Conservation (phyloP, 2,113 vertebrate species). For the Phaethornis superciliosus region DNA sequence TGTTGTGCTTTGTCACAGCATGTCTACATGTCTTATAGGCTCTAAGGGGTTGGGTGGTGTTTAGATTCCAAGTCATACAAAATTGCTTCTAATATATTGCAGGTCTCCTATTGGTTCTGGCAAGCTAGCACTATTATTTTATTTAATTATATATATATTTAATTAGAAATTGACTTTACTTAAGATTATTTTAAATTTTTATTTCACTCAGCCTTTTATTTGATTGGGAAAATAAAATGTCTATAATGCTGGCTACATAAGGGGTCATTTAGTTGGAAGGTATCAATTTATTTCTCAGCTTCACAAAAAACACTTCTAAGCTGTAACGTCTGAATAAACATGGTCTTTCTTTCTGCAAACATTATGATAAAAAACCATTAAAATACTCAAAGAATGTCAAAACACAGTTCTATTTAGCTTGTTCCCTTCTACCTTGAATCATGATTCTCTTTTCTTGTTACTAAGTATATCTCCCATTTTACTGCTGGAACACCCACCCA, state of each 20-base stretch:
- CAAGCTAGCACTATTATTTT: not conserved
- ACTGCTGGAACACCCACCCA: not conserved
- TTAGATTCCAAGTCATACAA: not conserved
- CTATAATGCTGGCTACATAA: not conserved
- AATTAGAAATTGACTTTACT: not conserved
- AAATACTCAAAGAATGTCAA: not conserved
- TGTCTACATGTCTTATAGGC: not conserved
- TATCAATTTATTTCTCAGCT: not conserved
- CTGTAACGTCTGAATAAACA: not conserved
- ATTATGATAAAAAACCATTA: not conserved
- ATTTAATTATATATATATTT: not conserved
- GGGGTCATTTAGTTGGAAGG: not conserved
- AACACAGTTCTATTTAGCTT: not conserved
- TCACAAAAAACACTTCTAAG: not conserved
- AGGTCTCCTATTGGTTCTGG: not conserved
- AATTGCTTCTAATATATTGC: not conserved
- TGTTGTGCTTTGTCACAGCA: not conserved
- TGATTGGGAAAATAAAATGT: not conserved
- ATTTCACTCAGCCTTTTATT: not conserved
- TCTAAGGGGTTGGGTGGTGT: not conserved
- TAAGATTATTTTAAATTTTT: not conserved
- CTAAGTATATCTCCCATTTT: not conserved
- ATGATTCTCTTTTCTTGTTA: not conserved
- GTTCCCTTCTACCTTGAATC: not conserved
- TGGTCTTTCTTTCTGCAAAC: not conserved